Base-by-base conservation (phyloP, 2,797 vertebrate species). In the Cyprinodon diabolis region DNA sequence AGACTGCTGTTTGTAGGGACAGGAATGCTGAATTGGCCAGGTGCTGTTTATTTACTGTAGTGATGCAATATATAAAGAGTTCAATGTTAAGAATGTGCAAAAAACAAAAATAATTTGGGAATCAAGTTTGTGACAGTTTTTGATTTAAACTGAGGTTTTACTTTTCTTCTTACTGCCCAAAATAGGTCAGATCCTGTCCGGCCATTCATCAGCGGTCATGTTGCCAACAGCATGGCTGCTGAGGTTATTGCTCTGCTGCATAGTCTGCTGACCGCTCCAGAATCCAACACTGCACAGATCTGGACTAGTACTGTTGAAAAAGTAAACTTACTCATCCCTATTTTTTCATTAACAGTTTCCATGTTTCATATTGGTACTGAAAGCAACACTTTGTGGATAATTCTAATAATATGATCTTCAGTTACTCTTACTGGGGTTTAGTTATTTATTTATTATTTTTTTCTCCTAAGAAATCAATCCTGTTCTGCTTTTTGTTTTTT, bases 151-250 rank as follows among this genome's bases (percentile, higher is more conserved):
- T 69, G 49, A 62, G 58, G 35, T 71, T 80, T 81, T 70, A 71
- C 15, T 11, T 47, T 48, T 82, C 52, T 68, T 57, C 23, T 71
- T 62, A 23, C 66, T 78, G 3, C 49, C 21, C 69, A 60, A 0
- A 75, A 78, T 69, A 99, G 98, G 87, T 98, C 97, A 0, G 98
- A 99, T 75, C 98, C 98, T 0, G 96, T 99, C 54, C 94, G 98
- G 67, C 98, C 98, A 0, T 99, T 99, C 85, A 99, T 99, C 88
- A 99, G 98, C 3, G 98, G 98, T 43, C 98, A 99, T 0, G 98
- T 99, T 37, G 98, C 98, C 12, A 99, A 99, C 92, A 99, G 98
- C 89, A 99, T 99, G 98, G 98, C 98, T 10, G 97, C 98, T 0
- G 98, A 99, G 90, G 98, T 99, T 75, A 99, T 99, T 0, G 98